phyloP scores from a whole-genome alignment of 2,797 vertebrate species.

The Myripristis jacobus region DNA sequence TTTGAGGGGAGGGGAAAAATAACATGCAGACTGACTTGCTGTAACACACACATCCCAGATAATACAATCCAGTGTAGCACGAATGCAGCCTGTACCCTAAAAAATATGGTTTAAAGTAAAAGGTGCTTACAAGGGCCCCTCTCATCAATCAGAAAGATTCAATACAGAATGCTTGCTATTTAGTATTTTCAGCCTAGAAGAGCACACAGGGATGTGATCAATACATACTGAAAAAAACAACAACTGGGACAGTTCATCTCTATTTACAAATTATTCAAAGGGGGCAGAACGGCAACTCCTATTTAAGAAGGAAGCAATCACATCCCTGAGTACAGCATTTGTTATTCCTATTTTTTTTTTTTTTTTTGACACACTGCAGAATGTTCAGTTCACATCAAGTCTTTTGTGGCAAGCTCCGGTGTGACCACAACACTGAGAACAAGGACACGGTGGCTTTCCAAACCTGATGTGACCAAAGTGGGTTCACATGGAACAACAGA shows the following conservation, averaged over 20 bases:
- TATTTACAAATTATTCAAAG: conserved; percentile 68
- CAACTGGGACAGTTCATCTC: conserved; percentile 45
- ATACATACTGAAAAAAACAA: conserved; percentile 35
- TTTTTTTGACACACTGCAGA: conserved; percentile 22
- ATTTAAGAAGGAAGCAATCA: conserved; percentile 58
- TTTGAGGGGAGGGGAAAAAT: conserved; percentile 64
- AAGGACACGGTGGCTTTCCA: neutral
- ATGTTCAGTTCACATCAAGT: conserved; percentile 35
- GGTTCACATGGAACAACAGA: conserved; percentile 10
- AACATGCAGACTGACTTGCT: conserved; percentile 53
- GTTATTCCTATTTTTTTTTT: conserved; percentile 40
- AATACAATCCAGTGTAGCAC: conserved; percentile 69
- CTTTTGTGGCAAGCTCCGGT: conserved; percentile 2
- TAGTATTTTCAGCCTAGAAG: conserved; percentile 34
- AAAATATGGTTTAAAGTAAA: conserved; percentile 31
- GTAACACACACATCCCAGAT: conserved; percentile 58
- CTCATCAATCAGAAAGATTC: neutral
- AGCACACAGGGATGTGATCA: conserved; percentile 56
- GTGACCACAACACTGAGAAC: conserved; percentile 28
- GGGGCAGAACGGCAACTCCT: conserved; percentile 42
- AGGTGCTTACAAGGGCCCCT: conserved; percentile 26
- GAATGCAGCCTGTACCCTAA: conserved; percentile 5
- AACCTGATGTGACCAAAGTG: conserved; percentile 25
- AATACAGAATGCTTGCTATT: conserved; percentile 14
- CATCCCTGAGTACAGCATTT: conserved; percentile 75